Evolutionary conservation across 2,113 vertebrate species (phyloP), one percentile per base, ranked within the genome.

Genomic region (Gasterosteus nipponicus): DNA sequence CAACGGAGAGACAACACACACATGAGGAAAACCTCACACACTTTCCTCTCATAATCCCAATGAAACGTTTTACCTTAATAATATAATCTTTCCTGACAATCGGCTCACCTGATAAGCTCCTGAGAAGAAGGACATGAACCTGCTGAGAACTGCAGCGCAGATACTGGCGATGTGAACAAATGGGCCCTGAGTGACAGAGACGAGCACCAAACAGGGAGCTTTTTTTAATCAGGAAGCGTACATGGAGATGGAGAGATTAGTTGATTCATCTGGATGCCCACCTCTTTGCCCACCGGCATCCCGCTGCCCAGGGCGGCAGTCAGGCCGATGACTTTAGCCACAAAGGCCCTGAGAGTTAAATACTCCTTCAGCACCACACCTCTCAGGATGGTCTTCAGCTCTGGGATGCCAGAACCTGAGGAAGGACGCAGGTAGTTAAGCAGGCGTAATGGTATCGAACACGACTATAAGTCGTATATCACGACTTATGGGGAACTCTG

Each of bases 161-260:
- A 99, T 99, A 69, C 97, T 99, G 85, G 97, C 97, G 11, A 99
- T 99, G 84, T 99, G 97, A 7, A 99, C 97, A 38, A 99, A 99
- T 3, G 97, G 97, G 49, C 97, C 97, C 97, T 99, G 90, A 26
- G 69, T 0, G 56, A 4, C 69, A 31, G 7, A 73, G 18, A 26
- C 1, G 56, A 49, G 22, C 9, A 64, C 6, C 62, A 70, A 3
- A 58, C 19, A 22, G 19, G 14, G 9, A 15, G 53, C 62, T 22
- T 38, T 38, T 38, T 38, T 0, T 41, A 33, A n/a, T 56, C 10
- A 33, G 2, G 5, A 7, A 35, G 22, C 14, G 14, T 2, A 7
- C 42, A 44, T 3, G 12, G 15, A 5, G 11, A 22, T 5, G 0
- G 7, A 29, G 11, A n/a, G 22, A 12, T 6, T 11, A 16, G 14